Conservation (phyloP, 2,888 invertebrate genomes). For the Eledone cirrhosa region DNA sequence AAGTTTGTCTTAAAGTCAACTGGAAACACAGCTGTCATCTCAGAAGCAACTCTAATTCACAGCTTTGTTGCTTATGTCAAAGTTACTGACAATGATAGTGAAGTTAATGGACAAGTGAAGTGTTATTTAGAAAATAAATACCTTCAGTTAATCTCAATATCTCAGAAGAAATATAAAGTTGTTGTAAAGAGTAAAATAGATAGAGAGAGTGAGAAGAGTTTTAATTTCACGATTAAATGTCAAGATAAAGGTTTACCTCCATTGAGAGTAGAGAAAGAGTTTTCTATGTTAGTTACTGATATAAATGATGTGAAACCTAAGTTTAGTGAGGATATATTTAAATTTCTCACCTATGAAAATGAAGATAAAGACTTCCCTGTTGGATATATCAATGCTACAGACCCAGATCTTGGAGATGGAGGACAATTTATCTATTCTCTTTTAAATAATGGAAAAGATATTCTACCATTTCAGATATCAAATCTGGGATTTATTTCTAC, state of each 20-base stretch:
- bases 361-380: too few species aligned
- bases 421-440: constrained; percentile 41
- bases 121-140: constrained; percentile 49
- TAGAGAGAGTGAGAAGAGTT: too few species aligned
- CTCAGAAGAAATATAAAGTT: constrained; percentile 35
- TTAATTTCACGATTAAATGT: too few species aligned
- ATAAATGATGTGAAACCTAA: too few species aligned
- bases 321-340: too few species aligned
- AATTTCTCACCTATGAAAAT: too few species aligned
- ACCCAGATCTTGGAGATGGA: too few species aligned
- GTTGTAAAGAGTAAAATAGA: too few species aligned
- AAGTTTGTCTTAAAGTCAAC: constrained; percentile 82
- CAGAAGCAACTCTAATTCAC: constrained; percentile 80
- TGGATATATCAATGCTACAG: too few species aligned
- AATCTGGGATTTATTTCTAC: constrained; percentile 44
- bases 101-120: constrained; percentile 50
- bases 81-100: constrained; percentile 69
- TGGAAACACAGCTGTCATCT: constrained; percentile 40
- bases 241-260: too few species aligned
- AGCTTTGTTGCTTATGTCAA: constrained; percentile 94
- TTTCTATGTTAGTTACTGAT: too few species aligned
- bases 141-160: constrained; percentile 47
- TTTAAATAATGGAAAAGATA: constrained; percentile 32
- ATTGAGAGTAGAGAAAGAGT: too few species aligned
- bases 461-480: constrained; percentile 39